Evolutionary conservation across 2,113 vertebrate species (phyloP).

Genomic region (Pelmatolapia mariae): DNA sequence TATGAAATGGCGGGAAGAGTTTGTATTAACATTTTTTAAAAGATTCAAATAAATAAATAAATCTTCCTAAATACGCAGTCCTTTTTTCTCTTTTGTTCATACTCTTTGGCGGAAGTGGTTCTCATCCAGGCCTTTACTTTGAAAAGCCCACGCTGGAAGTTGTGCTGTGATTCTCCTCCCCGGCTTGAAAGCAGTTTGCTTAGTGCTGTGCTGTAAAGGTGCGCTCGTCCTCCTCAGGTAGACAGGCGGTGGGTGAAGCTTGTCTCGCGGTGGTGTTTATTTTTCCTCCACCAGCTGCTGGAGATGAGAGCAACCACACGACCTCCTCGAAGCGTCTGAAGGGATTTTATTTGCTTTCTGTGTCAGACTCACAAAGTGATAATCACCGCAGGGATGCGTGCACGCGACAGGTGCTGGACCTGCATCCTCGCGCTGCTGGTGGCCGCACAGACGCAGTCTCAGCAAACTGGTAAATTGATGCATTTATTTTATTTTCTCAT

Average conservation of each 20-base stretch:
- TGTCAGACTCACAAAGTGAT: not conserved
- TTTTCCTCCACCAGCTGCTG: not conserved
- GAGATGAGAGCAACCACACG: not conserved
- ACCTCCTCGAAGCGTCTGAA: not conserved
- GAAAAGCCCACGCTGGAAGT: not conserved
- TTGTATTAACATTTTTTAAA: not conserved
- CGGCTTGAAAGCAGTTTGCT: fast-evolving
- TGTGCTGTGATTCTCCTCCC: fast-evolving
- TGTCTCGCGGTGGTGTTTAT: not conserved
- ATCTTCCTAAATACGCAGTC: not conserved
- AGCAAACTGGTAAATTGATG: not conserved
- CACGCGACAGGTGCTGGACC: conserved; percentile 24
- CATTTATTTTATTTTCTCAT: not conserved
- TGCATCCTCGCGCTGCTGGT: conserved; percentile 23
- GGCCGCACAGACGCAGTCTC: not conserved
- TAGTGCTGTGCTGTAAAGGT: not conserved
- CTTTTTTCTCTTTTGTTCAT: not conserved
- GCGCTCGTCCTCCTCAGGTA: not conserved
- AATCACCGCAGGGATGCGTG: conserved; percentile 4
- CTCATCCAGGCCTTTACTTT: conserved; percentile 10
- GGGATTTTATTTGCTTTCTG: not conserved
- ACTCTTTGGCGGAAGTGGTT: not conserved
- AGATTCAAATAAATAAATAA: not conserved
- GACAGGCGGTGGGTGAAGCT: not conserved
- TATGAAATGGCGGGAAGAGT: not conserved